Percentiles rank a stretch among this genome's conserved stretches.
Evolutionary conservation across 2,888 invertebrate genomes (phyloP).

Genomic region (Steromphala cineraria): DNA sequence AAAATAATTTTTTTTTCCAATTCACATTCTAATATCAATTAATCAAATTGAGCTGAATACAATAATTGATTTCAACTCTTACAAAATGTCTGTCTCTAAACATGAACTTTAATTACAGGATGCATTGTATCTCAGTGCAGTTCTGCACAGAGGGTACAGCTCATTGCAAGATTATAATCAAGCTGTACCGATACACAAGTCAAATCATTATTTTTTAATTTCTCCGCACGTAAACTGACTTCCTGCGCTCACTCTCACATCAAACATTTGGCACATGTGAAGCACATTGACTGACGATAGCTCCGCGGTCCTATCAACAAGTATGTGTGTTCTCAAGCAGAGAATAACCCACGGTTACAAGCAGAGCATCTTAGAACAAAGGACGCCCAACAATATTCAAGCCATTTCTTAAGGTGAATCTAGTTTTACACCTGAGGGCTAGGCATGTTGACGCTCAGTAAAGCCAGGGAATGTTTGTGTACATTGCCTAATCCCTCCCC

Average conservation of each 20-base stretch:
- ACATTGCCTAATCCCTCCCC: not conserved
- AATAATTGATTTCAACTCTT: too few relatives aligned
- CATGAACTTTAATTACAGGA: too few relatives aligned
- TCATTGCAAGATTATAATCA: not conserved
- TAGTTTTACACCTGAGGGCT: conserved; percentile 3
- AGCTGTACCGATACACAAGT: not conserved
- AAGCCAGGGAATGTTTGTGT: conserved; percentile 14
- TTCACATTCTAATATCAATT: too few relatives aligned
- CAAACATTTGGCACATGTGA: not conserved
- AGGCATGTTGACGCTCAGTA: not conserved
- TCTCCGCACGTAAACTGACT: not conserved
- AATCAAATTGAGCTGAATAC: too few relatives aligned
- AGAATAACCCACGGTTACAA: not conserved
- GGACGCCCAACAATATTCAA: not conserved
- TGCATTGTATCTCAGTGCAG: too few relatives aligned
- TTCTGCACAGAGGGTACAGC: too few relatives aligned
- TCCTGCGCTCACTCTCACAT: not conserved
- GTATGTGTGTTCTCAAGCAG: not conserved
- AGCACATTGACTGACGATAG: not conserved
- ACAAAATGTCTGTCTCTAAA: too few relatives aligned
- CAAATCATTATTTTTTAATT: not conserved
- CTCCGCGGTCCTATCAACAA: not conserved
- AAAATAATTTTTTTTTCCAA: too few relatives aligned
- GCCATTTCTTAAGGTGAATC: not conserved
- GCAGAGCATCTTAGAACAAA: not conserved